Percentiles rank a stretch among this genome's conserved stretches.
Conservation (phyloP, 2,797 vertebrate species). For the Lateolabrax maculatus region DNA sequence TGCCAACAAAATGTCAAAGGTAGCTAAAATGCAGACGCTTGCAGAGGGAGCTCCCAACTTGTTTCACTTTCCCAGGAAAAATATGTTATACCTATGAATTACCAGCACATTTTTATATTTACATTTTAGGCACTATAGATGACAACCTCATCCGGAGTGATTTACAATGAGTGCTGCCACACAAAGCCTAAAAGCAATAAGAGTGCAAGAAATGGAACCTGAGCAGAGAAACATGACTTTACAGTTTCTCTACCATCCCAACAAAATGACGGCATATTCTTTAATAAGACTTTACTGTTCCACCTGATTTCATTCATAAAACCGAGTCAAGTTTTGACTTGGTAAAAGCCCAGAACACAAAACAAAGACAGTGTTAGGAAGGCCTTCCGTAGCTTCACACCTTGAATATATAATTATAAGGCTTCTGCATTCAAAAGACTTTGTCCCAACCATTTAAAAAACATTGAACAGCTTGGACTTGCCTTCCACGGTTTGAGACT, state of each 20-base stretch:
- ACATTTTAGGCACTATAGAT: slow-evolving; percentile 31
- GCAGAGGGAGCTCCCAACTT: slow-evolving; percentile 22
- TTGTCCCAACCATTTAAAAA: not conserved
- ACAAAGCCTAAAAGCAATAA: slow-evolving; percentile 13
- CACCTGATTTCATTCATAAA: too few relatives aligned
- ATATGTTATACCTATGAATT: slow-evolving; percentile 36
- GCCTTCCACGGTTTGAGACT: not conserved
- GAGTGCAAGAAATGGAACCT: not conserved
- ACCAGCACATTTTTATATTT: slow-evolving; percentile 46
- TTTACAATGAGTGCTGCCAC: slow-evolving; percentile 34
- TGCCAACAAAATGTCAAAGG: slow-evolving; percentile 70
- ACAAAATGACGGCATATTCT: not conserved
- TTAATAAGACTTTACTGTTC: not conserved
- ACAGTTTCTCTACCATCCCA: not conserved
- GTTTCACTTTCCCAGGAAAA: slow-evolving; percentile 38
- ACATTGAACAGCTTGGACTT: not conserved
- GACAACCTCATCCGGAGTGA: slow-evolving; percentile 48
- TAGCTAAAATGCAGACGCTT: slow-evolving; percentile 42
- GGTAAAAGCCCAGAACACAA: not conserved
- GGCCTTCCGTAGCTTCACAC: not conserved
- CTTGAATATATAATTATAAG: not conserved
- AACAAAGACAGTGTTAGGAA: not conserved
- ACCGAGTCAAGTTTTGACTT: not conserved
- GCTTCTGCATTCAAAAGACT: not conserved
- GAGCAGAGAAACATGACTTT: slow-evolving; percentile 36